Evolutionary conservation across 2,888 invertebrate species (phyloP).

Genomic region (Tetragonisca angustula): DNA sequence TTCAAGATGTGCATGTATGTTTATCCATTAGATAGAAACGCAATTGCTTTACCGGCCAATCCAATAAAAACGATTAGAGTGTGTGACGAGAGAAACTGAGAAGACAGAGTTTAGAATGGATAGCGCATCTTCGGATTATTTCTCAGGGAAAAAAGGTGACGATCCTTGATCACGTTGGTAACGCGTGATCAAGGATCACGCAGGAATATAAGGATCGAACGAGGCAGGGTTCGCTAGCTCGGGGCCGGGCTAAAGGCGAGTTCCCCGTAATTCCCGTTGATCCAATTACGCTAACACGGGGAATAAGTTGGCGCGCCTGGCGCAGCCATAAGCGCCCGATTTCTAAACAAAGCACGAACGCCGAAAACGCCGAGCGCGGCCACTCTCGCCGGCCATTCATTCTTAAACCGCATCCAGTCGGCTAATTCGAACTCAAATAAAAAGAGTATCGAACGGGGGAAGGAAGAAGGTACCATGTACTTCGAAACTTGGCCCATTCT

Average conservation of each 20-base stretch:
- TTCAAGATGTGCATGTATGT: too few species aligned
- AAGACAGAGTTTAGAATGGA: background rate
- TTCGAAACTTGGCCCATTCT: too few species aligned
- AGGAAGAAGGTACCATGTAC: background rate
- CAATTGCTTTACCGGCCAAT: too few species aligned
- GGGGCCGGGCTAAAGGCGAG: constrained; percentile 64
- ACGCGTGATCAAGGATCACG: background rate
- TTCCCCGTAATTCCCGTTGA: constrained; percentile 77
- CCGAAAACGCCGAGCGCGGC: constrained; percentile 59
- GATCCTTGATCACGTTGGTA: background rate
- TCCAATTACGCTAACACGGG: constrained; percentile 78
- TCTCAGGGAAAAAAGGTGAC: background rate
- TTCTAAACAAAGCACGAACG: constrained; percentile 80
- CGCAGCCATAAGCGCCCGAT: constrained; percentile 73
- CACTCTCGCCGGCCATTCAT: constrained; percentile 70
- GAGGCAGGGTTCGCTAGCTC: constrained; percentile 44
- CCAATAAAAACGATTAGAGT: too few species aligned
- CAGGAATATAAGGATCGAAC: constrained; percentile 39
- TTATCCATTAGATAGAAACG: too few species aligned
- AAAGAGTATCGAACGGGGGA: constrained; percentile 65
- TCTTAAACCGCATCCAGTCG: constrained; percentile 77
- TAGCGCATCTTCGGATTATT: background rate
- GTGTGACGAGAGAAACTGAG: too few species aligned
- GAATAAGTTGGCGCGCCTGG: constrained; percentile 75
- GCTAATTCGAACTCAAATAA: constrained; percentile 81